Evolutionary conservation across 2,888 invertebrate genomes (phyloP).

Genomic region (Atethmia centrago): DNA sequence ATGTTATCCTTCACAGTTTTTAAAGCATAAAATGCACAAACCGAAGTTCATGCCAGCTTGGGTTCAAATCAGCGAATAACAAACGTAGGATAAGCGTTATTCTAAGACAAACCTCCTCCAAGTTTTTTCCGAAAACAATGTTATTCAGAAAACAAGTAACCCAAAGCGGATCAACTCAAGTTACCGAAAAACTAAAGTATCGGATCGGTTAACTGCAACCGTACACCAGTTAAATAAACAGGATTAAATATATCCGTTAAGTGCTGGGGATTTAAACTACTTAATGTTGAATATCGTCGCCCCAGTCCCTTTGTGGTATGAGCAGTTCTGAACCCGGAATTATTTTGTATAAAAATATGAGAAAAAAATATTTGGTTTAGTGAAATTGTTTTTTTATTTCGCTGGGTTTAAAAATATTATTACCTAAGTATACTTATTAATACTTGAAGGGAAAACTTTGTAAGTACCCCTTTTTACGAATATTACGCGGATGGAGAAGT

Average conservation of each 20-base stretch:
- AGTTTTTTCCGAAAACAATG: not conserved
- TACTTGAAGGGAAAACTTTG: too few species aligned
- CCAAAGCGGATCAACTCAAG: constrained; percentile 25
- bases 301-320: not conserved
- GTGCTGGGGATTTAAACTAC: constrained; percentile 52
- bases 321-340: not conserved
- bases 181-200: constrained; percentile 39
- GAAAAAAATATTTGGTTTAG: too few species aligned
- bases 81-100: not conserved
- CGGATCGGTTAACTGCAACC: constrained; percentile 46
- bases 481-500: too few species aligned
- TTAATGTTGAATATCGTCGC: constrained; percentile 38
- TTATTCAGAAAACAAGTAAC: not conserved
- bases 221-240: constrained; percentile 41
- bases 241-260: constrained; percentile 55
- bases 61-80: not conserved
- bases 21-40: not conserved
- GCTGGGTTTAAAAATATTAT: too few species aligned
- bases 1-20: not conserved
- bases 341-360: too few species aligned
- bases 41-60: not conserved
- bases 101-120: not conserved
- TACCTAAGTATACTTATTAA: too few species aligned
- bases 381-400: too few species aligned
- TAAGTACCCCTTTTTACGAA: too few species aligned